phyloP scores from a whole-genome alignment of 2,888 invertebrate genomes.

The Ichneumoninae sp. region DNA sequence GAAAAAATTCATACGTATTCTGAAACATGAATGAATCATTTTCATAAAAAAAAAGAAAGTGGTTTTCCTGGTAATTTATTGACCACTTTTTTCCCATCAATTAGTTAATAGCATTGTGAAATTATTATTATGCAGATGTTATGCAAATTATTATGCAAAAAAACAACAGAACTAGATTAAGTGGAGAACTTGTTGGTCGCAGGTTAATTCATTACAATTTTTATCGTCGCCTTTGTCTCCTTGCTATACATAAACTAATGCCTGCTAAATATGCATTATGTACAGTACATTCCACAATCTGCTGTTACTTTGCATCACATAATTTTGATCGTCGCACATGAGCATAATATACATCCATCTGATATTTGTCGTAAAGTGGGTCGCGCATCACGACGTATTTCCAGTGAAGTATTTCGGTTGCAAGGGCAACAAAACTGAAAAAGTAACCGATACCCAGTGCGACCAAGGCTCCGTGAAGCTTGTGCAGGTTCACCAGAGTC shows the following conservation, averaged over 20 bases:
- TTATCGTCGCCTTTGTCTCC: neutral
- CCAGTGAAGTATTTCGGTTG: slow-evolving; percentile 89
- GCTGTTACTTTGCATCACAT: neutral
- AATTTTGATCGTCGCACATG: slow-evolving; percentile 49
- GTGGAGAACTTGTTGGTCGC: neutral
- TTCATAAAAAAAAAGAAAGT: too few relatives aligned
- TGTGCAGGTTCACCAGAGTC: slow-evolving; percentile 91
- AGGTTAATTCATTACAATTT: neutral
- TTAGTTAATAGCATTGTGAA: too few relatives aligned
- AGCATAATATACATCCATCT: slow-evolving; percentile 86
- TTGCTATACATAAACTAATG: neutral
- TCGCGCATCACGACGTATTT: slow-evolving; percentile 87
- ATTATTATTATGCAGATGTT: too few relatives aligned
- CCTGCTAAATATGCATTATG: neutral
- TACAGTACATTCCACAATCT: neutral
- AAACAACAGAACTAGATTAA: neutral
- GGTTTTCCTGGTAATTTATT: too few relatives aligned
- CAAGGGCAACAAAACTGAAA: slow-evolving; percentile 86
- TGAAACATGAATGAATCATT: too few relatives aligned
- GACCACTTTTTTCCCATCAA: too few relatives aligned
- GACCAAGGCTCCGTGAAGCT: slow-evolving; percentile 91
- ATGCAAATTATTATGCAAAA: too few relatives aligned
- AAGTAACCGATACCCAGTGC: slow-evolving; percentile 90
- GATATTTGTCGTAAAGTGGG: slow-evolving; percentile 90
- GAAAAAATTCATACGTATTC: too few relatives aligned